phyloP scores from a whole-genome alignment of 2,797 vertebrate genomes.

The Vireo griseus region DNA sequence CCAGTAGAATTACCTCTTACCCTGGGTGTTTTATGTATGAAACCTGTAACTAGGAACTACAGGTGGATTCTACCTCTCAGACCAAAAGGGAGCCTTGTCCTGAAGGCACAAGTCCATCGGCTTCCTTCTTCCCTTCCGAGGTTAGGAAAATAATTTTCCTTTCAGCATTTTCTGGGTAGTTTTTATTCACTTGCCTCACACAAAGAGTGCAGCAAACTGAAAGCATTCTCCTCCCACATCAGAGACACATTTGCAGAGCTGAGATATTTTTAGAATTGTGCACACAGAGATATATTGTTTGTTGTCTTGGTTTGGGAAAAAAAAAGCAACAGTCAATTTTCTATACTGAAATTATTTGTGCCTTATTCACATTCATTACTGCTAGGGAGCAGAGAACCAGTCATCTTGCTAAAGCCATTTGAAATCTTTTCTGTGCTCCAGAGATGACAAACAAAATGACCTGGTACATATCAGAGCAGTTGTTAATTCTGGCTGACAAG shows the following conservation, averaged over 20 bases:
- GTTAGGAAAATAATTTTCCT: constrained; percentile 22
- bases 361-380: constrained; percentile 8
- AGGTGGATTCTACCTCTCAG: neutral
- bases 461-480: constrained; percentile 33
- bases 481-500: neutral
- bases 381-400: constrained; percentile 3
- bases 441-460: constrained; percentile 51
- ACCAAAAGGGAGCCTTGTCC: neutral
- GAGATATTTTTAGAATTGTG: constrained; percentile 66
- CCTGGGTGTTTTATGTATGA: neutral
- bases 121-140: neutral
- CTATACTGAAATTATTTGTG: constrained; percentile 56
- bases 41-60: neutral
- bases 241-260: constrained; percentile 55
- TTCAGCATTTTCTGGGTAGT: constrained; percentile 16
- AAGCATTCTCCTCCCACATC: constrained; percentile 60
- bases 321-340: constrained; percentile 41
- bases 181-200: constrained; percentile 46
- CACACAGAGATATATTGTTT: constrained; percentile 67
- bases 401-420: neutral
- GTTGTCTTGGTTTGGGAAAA: constrained; percentile 40
- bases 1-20: neutral
- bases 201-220: constrained; percentile 53
- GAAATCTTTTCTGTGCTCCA: neutral
- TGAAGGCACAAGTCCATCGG: neutral